phyloP scores from a whole-genome alignment of 92 coral and sea anemone species.

The Parazoanthus swiftii region DNA sequence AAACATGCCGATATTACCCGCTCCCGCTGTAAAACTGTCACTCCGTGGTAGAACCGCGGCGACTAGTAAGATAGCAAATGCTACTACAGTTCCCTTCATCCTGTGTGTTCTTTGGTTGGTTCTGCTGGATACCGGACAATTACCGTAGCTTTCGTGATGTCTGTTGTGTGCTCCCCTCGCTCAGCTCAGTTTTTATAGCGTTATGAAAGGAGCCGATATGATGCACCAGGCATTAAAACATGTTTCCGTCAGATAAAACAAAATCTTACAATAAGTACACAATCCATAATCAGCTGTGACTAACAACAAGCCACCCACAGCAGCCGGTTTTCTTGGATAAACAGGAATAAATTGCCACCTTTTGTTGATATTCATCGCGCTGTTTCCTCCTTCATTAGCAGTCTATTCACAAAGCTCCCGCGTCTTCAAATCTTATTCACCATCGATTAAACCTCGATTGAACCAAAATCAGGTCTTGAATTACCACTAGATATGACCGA shows the following conservation, averaged over 20 bases:
- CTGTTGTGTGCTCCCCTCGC: background rate
- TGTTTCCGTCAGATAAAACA: conserved; percentile 32
- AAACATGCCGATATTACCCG: conserved; percentile 19
- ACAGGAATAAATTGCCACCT: conserved; percentile 22
- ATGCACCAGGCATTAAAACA: conserved; percentile 3
- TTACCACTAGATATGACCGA: background rate
- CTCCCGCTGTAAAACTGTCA: conserved; percentile 24
- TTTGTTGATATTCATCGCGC: conserved; percentile 4
- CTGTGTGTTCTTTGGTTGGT: background rate
- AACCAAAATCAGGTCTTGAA: background rate
- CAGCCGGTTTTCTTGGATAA: conserved; percentile 6
- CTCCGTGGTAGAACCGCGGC: conserved; percentile 13
- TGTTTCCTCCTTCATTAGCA: conserved; percentile 26
- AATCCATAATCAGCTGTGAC: conserved; percentile 29
- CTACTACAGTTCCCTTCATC: conserved; percentile 2
- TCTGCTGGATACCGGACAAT: conserved; percentile 10
- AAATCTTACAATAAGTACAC: background rate
- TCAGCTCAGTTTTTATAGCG: conserved; percentile 1
- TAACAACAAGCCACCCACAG: conserved; percentile 31
- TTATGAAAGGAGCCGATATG: conserved; percentile 7
- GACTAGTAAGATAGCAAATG: background rate
- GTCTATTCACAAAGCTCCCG: background rate
- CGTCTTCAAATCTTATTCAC: background rate
- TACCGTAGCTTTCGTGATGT: background rate
- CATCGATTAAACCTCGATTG: conserved; percentile 18